These are phyloP conservation scores for Lontra canadensis DNA, from an alignment of 2,113 vertebrate genomes.

Conservation along the genomic window DNA sequence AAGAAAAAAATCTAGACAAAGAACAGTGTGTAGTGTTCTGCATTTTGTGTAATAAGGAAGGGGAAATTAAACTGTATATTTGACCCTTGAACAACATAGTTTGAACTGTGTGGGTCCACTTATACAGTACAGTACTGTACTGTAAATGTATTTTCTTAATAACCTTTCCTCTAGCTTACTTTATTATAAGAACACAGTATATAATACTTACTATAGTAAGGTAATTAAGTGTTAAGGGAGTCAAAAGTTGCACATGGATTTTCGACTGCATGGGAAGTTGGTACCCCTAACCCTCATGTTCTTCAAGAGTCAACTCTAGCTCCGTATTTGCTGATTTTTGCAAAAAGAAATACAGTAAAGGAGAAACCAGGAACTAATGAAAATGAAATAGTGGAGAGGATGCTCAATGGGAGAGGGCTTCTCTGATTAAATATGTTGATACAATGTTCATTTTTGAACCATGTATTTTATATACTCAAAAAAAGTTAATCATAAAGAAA, in stretches of 20 bases:
- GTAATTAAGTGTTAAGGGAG: neutral
- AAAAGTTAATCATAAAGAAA: conserved; percentile 18
- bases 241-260: neutral
- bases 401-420: neutral
- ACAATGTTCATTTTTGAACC: neutral
- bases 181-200: neutral
- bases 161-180: neutral
- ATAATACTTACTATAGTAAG: neutral
- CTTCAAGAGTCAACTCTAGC: neutral
- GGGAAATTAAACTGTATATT: neutral
- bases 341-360: neutral
- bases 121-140: neutral
- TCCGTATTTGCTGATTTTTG: neutral
- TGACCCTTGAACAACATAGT: neutral
- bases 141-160: neutral
- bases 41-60: neutral
- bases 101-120: neutral
- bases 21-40: neutral
- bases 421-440: neutral
- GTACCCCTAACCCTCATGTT: neutral
- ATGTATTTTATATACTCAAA: neutral
- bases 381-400: neutral
- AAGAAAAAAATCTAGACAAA: neutral
- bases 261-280: neutral
- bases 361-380: neutral